These are phyloP conservation scores for Paracanthobrama guichenoti DNA, from an alignment of 2,113 vertebrate species.

Conservation along the genomic window DNA sequence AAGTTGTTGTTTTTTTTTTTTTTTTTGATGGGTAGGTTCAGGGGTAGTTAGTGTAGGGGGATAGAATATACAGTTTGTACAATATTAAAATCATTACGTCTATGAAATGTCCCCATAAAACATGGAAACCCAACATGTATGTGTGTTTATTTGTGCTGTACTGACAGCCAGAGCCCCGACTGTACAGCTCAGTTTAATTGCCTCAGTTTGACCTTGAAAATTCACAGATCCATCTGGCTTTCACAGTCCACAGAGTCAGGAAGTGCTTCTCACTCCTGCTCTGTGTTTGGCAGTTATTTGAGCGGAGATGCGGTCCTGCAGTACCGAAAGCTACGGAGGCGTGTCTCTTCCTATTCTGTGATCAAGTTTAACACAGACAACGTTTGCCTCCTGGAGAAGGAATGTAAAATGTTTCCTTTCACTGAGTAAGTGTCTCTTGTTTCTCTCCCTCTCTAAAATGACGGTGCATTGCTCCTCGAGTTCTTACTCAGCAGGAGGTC, in stretches of 20 bases:
- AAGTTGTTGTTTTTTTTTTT: too few relatives aligned
- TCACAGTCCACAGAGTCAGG: conserved; percentile 3
- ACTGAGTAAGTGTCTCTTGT: conserved; percentile 20
- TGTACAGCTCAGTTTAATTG: conserved; percentile 29
- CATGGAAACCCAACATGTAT: background rate
- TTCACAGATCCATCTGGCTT: conserved; percentile 32
- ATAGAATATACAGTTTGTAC: too few relatives aligned
- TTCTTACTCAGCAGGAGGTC: conserved; percentile 38
- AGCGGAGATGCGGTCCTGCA: background rate
- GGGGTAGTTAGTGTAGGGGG: too few relatives aligned
- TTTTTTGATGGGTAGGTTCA: too few relatives aligned
- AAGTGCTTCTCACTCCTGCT: conserved; percentile 12
- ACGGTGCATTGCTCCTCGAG: conserved; percentile 15
- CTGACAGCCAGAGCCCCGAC: conserved; percentile 18
- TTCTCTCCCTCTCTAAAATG: conserved; percentile 9
- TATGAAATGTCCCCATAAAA: too few relatives aligned
- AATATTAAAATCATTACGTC: too few relatives aligned
- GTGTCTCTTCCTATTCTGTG: conserved; percentile 31
- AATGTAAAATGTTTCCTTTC: conserved; percentile 45
- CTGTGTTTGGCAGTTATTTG: conserved; percentile 13
- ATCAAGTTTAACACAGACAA: conserved; percentile 39
- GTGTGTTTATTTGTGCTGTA: conserved; percentile 17
- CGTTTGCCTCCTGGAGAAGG: conserved; percentile 25
- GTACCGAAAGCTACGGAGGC: background rate
- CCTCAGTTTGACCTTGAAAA: conserved; percentile 50